Conservation (phyloP, 2,797 vertebrate genomes). For the Pipistrellus pygmaeus region DNA sequence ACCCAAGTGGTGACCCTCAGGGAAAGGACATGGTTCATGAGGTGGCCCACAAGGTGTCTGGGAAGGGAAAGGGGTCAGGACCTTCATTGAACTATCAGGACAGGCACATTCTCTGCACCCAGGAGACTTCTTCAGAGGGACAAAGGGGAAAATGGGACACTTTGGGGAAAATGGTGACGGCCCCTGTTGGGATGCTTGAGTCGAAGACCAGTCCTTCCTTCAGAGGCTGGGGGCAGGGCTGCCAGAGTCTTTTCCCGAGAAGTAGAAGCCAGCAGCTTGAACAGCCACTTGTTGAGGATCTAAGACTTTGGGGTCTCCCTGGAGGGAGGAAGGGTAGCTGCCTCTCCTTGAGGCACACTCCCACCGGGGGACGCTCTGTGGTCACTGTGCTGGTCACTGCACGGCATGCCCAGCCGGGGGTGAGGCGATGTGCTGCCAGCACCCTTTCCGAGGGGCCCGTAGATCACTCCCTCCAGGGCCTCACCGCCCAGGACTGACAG, state of each 20-base stretch:
- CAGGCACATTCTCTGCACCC: rapidly evolving
- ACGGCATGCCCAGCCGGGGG: rapidly evolving
- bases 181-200: not conserved
- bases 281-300: not conserved
- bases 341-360: not conserved
- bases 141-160: not conserved
- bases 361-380: not conserved
- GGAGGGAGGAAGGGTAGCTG: not conserved
- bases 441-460: not conserved
- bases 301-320: not conserved
- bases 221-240: not conserved
- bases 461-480: not conserved
- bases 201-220: rapidly evolving
- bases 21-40: not conserved
- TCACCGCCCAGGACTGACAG: not conserved
- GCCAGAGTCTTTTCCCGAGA: not conserved
- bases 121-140: not conserved
- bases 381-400: not conserved
- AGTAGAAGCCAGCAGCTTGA: not conserved
- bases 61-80: not conserved
- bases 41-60: rapidly evolving
- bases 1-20: not conserved
- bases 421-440: rapidly evolving
- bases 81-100: not conserved
- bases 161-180: rapidly evolving